phyloP scores from a whole-genome alignment of 2,797 vertebrate species.

The Coreius guichenoti region DNA sequence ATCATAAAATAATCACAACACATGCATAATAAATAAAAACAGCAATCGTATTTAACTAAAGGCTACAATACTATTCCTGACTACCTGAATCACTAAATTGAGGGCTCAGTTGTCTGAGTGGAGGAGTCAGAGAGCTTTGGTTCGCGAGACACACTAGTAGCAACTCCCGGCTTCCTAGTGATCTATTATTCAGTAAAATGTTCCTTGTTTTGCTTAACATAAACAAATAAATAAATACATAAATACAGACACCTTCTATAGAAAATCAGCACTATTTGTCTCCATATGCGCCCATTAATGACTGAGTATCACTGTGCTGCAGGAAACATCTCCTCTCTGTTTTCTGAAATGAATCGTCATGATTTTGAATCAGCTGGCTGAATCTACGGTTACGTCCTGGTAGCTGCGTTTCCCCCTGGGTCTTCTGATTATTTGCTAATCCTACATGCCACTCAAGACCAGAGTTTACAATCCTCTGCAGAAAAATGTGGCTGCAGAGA shows the following conservation, averaged over 20 bases:
- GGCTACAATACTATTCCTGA: no score
- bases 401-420: constrained; percentile 20
- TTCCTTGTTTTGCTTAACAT: constrained; percentile 9
- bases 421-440: constrained; percentile 32
- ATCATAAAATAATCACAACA: no score
- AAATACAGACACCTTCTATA: constrained; percentile 6
- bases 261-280: constrained; percentile 31
- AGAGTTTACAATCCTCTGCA: constrained; percentile 31
- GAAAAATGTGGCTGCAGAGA: constrained; percentile 24
- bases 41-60: no score
- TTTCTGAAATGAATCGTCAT: constrained; percentile 16
- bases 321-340: neutral
- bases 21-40: no score
- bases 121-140: no score
- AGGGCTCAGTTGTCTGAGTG: no score
- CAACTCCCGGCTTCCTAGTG: no score
- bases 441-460: constrained; percentile 35
- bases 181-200: constrained; percentile 14
- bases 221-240: constrained; percentile 32
- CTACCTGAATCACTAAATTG: no score
- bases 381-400: constrained; percentile 36
- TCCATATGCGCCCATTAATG: constrained; percentile 28
- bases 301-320: constrained; percentile 22
- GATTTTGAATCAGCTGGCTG: constrained; percentile 25
- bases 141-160: no score